Conservation (phyloP, 2,888 invertebrate species). For the Ophonus ardosiacus region DNA sequence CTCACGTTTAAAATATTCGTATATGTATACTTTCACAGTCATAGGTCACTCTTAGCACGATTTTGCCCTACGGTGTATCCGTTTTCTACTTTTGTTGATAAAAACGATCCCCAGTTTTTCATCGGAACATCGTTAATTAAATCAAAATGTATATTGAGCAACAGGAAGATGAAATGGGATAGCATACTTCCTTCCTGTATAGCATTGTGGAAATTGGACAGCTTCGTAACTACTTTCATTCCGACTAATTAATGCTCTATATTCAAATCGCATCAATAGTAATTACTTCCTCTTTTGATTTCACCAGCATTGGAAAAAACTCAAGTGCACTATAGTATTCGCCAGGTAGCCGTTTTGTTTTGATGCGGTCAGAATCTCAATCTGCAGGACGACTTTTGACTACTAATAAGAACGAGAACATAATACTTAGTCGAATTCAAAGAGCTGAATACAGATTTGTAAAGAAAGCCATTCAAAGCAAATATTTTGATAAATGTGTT, state of each 20-base stretch:
- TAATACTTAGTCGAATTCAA: not conserved
- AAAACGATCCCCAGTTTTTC: not conserved
- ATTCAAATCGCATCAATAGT: not conserved
- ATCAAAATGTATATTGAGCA: not conserved
- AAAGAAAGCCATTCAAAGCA: not conserved
- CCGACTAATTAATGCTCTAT: not conserved
- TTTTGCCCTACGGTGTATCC: not conserved
- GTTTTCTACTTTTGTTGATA: not conserved
- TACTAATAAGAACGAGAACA: not conserved
- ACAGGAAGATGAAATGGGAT: not conserved
- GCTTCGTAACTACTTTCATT: not conserved
- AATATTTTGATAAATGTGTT: not conserved
- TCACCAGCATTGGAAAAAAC: not conserved
- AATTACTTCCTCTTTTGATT: not conserved
- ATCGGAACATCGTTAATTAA: not conserved
- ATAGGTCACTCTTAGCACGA: not conserved
- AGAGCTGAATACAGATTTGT: not conserved
- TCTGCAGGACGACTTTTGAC: not conserved
- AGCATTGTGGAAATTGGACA: not conserved
- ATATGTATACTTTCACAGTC: not conserved
- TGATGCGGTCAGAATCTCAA: not conserved
- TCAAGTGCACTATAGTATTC: not conserved
- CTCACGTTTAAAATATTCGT: not conserved
- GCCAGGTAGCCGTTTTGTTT: not conserved
- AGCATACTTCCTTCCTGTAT: not conserved